Evolutionary conservation across 2,888 invertebrate genomes (phyloP).

Genomic region (Eugnorisma glareosa): DNA sequence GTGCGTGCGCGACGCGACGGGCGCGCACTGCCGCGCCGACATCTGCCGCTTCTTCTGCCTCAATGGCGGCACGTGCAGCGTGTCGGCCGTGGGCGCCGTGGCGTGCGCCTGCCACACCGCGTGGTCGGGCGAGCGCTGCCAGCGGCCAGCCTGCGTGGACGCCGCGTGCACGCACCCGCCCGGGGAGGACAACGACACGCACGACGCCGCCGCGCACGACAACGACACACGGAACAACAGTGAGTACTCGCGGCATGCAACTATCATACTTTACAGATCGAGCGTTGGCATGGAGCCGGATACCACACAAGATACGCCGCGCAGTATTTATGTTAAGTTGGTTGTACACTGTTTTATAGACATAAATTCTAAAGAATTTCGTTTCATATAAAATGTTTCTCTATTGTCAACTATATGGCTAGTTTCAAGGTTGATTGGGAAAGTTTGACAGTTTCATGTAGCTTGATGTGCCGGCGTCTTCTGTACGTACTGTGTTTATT

Average conservation of each 20-base stretch:
- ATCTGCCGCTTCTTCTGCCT: constrained; percentile 77
- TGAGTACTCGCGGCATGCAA: constrained; percentile 10
- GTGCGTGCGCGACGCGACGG: constrained; percentile 63
- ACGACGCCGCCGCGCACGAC: constrained; percentile 20
- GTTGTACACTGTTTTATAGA: too few species aligned
- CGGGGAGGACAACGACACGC: constrained; percentile 40
- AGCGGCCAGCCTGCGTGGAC: constrained; percentile 92
- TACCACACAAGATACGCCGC: background rate
- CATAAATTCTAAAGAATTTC: too few species aligned
- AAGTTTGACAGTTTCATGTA: too few species aligned
- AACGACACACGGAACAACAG: constrained; percentile 38
- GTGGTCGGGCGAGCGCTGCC: constrained; percentile 93
- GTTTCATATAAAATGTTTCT: too few species aligned
- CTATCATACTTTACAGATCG: background rate
- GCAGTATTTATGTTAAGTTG: background rate
- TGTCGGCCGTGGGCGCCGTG: constrained; percentile 76
- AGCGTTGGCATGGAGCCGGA: background rate
- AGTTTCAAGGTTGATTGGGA: too few species aligned
- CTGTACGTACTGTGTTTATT: too few species aligned
- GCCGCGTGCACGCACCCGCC: constrained; percentile 81
- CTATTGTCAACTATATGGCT: too few species aligned
- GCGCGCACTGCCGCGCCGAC: constrained; percentile 65
- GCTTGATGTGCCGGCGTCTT: too few species aligned
- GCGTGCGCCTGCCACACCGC: constrained; percentile 92
- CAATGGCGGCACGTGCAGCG: constrained; percentile 77